Conservation (phyloP, 2,888 invertebrate species). For the Esperia sulphurella region DNA sequence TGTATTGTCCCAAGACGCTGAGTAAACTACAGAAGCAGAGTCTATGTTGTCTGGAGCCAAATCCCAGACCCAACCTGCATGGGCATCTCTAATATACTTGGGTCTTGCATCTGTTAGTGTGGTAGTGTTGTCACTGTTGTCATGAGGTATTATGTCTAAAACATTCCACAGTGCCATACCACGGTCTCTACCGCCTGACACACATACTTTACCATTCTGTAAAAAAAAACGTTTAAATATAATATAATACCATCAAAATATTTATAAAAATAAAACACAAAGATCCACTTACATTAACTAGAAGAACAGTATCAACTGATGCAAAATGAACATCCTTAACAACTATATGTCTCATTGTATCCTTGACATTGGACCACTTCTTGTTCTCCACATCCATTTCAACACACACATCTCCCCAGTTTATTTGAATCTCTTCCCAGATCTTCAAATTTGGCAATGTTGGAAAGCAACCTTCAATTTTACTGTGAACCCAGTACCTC, state of each 20-base stretch:
- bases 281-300: slow-evolving; percentile 71
- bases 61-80: slow-evolving; percentile 83
- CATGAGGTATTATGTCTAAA: slow-evolving; percentile 41
- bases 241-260: not conserved
- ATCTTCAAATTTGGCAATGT: slow-evolving; percentile 52
- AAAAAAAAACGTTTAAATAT: slow-evolving; percentile 11
- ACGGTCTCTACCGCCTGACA: slow-evolving; percentile 81
- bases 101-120: slow-evolving; percentile 45
- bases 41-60: slow-evolving; percentile 63
- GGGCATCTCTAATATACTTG: slow-evolving; percentile 65
- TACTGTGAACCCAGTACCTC: slow-evolving; percentile 73
- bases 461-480: slow-evolving; percentile 58
- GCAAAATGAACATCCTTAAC: slow-evolving; percentile 77
- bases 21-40: slow-evolving; percentile 68
- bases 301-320: slow-evolving; percentile 78
- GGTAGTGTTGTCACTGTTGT: slow-evolving; percentile 35
- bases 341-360: slow-evolving; percentile 66
- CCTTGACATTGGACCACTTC: slow-evolving; percentile 73
- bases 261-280: not conserved
- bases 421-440: slow-evolving; percentile 58
- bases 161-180: slow-evolving; percentile 76
- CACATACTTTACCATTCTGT: slow-evolving; percentile 68
- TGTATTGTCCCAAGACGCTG: slow-evolving; percentile 81
- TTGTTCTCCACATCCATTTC: slow-evolving; percentile 78
- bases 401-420: slow-evolving; percentile 80